Percentiles rank a stretch among this genome's conserved stretches.
phyloP scores from a whole-genome alignment of 2,113 vertebrate genomes.

The Vidua macroura region DNA sequence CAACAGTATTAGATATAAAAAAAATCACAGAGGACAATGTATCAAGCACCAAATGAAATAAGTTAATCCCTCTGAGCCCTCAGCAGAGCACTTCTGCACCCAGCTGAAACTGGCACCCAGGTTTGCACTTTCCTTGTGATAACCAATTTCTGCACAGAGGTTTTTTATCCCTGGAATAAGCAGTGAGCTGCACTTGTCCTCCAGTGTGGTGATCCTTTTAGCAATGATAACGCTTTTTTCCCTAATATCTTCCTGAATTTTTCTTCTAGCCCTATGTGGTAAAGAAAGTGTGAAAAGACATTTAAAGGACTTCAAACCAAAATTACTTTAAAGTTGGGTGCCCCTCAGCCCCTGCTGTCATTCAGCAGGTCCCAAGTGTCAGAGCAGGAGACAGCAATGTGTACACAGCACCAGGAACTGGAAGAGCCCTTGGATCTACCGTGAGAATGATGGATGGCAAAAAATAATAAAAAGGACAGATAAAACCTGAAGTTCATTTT shows the following conservation, averaged over 20 bases:
- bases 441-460: not conserved
- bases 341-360: not conserved
- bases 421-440: not conserved
- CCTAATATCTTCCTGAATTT: not conserved
- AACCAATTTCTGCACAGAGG: slow-evolving; percentile 32
- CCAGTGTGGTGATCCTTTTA: not conserved
- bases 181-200: not conserved
- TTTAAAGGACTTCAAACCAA: slow-evolving; percentile 1
- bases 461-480: not conserved
- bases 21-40: not conserved
- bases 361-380: not conserved
- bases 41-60: not conserved
- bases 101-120: not conserved
- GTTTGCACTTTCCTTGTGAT: slow-evolving; percentile 5
- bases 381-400: not conserved
- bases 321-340: not conserved
- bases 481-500: not conserved
- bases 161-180: slow-evolving; percentile 49
- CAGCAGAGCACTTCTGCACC: slow-evolving; percentile 39
- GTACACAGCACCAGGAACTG: not conserved
- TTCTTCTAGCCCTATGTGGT: not conserved
- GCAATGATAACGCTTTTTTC: not conserved
- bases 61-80: slow-evolving; percentile 26
- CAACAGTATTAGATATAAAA: not conserved
- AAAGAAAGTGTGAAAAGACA: slow-evolving; percentile 21